phyloP scores from a whole-genome alignment of 2,113 vertebrate species.

The Sorex araneus region DNA sequence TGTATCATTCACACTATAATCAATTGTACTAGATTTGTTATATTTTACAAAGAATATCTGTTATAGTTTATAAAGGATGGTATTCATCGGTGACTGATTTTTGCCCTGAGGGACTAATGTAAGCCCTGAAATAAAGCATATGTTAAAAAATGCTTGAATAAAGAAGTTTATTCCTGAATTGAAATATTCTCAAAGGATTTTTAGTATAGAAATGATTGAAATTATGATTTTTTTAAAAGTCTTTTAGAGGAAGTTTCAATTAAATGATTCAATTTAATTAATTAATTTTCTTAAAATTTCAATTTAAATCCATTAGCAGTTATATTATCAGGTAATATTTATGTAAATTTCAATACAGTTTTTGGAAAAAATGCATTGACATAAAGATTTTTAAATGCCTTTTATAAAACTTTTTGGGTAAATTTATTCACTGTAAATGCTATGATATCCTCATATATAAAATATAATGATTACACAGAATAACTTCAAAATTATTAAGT shows the following conservation, averaged over 20 bases:
- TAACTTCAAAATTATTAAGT: too few species aligned
- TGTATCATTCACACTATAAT: not conserved
- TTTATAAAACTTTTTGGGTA: slow-evolving; percentile 24
- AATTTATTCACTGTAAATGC: not conserved
- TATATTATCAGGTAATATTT: slow-evolving; percentile 16
- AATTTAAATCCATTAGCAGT: slow-evolving; percentile 5
- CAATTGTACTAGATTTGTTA: slow-evolving; percentile 16
- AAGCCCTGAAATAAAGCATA: not conserved
- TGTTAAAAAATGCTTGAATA: slow-evolving; percentile 51
- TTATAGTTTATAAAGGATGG: not conserved
- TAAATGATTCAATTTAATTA: slow-evolving; percentile 33
- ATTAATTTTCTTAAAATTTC: not conserved
- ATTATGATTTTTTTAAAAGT: not conserved
- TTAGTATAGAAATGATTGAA: not conserved
- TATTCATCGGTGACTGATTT: not conserved
- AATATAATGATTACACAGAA: too few species aligned
- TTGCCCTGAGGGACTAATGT: not conserved
- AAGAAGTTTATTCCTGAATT: not conserved
- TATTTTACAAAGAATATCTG: too few species aligned
- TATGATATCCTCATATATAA: too few species aligned
- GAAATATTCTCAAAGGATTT: not conserved
- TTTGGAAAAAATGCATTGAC: not conserved
- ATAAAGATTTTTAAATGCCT: not conserved
- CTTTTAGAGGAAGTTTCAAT: not conserved
- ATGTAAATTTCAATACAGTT: not conserved